Evolutionary conservation across 1,140 invertebrate genomes (phyloP), one percentile per base, ranked within the genome.

Genomic region (Batillaria attramentaria): DNA sequence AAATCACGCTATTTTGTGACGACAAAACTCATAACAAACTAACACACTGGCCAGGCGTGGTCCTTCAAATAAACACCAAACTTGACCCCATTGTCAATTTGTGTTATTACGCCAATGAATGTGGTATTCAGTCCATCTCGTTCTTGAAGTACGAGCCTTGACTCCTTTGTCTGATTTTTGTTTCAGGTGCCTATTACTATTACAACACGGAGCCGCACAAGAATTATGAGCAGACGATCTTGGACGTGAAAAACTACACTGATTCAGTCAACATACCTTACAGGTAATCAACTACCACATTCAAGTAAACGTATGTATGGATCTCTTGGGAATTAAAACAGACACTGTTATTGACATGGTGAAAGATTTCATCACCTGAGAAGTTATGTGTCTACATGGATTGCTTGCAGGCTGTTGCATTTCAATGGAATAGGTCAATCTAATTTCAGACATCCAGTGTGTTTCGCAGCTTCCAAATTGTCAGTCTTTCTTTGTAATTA

Each of bases 131-230:
- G 24, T 50, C 46, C 24, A 50, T 13, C 24, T 50, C 46, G 10
- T 50, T 50, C 24, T 50, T 50, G 46, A 50, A 8, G 10, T 13
- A 50, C 10, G 10, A 13, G 10, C 10, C 10, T 16, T 66, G 33
- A 66, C 33, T 10, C 62, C n/a, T n/a, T n/a, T n/a, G n/a, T n/a
- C n/a, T n/a, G n/a, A n/a, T n/a, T n/a, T 68, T n/a, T 46, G 33
- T 70, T 77, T 24, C 72, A 87, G 85, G 86, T 20, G 86, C 84
- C 3, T 87, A 85, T 65, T 87, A 87, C 62, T 87, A 86, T 62
- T 87, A 86, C 77, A 79, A 85, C 16, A 86, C 84, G 18, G 86
- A 87, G 50, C 54, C 54, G 24, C 69, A 78, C 41, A 83, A 83
- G 72, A 85, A 74, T 20, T 87, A 87, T 42, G 83, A 87, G 62